These are phyloP conservation scores for Champsocephalus gunnari DNA, from an alignment of 2,797 vertebrate species.

Conservation along the genomic window DNA sequence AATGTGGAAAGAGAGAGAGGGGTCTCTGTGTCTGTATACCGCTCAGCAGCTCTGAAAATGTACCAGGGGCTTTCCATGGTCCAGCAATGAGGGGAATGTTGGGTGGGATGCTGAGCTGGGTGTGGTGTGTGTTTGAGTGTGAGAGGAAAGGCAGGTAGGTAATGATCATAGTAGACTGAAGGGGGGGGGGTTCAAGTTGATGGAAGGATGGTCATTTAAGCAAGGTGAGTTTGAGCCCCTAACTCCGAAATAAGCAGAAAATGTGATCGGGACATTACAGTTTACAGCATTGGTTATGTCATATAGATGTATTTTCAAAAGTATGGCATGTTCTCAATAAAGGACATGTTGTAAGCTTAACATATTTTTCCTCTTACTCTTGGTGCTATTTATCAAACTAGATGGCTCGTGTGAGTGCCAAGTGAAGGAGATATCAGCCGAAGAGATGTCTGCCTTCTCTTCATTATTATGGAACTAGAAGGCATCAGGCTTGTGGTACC, in stretches of 20 bases:
- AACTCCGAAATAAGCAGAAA: not conserved
- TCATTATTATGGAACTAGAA: no score
- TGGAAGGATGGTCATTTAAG: slow-evolving; percentile 1
- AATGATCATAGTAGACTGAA: slow-evolving; percentile 1
- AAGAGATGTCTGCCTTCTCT: no score
- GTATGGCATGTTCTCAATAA: not conserved
- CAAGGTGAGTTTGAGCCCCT: not conserved
- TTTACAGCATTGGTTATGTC: not conserved
- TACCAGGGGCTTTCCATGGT: slow-evolving; percentile 77
- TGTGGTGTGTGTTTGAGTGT: not conserved
- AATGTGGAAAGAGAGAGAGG: slow-evolving; percentile 57
- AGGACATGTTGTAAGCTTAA: no score
- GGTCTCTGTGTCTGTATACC: slow-evolving; percentile 63
- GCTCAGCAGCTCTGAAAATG: slow-evolving; percentile 74
- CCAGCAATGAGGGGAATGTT: slow-evolving; percentile 73
- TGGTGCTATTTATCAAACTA: no score
- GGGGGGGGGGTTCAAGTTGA: not conserved
- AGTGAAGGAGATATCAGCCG: no score
- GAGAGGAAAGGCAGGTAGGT: slow-evolving; percentile 55
- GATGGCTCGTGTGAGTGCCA: no score
- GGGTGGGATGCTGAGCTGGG: slow-evolving; percentile 32
- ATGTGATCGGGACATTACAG: not conserved
- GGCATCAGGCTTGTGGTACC: no score
- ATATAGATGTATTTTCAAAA: not conserved
- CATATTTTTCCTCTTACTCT: no score